Percentiles rank a stretch among this genome's conserved stretches.
phyloP scores from a whole-genome alignment of 2,888 invertebrate species.

The Hydropsyche betteni region DNA sequence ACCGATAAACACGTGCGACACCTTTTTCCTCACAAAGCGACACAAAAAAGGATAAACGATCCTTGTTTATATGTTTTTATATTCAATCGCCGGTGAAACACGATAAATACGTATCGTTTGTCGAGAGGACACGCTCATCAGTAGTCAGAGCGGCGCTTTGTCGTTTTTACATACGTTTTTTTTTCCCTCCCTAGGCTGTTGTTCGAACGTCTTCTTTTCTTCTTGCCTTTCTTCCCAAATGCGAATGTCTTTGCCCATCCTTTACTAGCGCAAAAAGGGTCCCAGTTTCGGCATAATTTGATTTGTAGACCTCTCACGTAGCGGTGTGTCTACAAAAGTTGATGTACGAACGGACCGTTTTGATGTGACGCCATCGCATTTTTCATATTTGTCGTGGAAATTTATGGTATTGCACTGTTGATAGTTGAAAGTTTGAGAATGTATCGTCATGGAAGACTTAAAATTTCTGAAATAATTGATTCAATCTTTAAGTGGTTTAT shows the following conservation, averaged over 20 bases:
- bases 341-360: constrained; percentile 43
- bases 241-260: not conserved
- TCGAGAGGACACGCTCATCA: constrained; percentile 33
- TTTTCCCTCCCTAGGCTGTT: not conserved
- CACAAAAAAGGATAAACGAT: not conserved
- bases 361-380: constrained; percentile 39
- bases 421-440: too few relatives aligned
- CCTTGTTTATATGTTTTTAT: constrained; percentile 15
- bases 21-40: too few relatives aligned
- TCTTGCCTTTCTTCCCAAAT: too few relatives aligned
- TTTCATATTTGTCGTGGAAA: constrained; percentile 11
- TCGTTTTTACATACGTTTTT: constrained; percentile 40
- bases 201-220: constrained; percentile 32
- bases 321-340: constrained; percentile 43
- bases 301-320: constrained; percentile 47
- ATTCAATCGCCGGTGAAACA: constrained; percentile 19
- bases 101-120: constrained; percentile 15
- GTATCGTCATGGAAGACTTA: too few relatives aligned
- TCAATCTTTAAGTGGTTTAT: too few relatives aligned
- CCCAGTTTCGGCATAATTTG: constrained; percentile 39
- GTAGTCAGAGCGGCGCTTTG: constrained; percentile 35
- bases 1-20: too few relatives aligned
- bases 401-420: too few relatives aligned
- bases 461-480: too few relatives aligned
- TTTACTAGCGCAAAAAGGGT: constrained; percentile 1